Percentiles rank a stretch among this genome's conserved stretches.
These are phyloP conservation scores for Ceuthmochares aereus DNA, from an alignment of 2,113 vertebrate species.

Conservation along the genomic window DNA sequence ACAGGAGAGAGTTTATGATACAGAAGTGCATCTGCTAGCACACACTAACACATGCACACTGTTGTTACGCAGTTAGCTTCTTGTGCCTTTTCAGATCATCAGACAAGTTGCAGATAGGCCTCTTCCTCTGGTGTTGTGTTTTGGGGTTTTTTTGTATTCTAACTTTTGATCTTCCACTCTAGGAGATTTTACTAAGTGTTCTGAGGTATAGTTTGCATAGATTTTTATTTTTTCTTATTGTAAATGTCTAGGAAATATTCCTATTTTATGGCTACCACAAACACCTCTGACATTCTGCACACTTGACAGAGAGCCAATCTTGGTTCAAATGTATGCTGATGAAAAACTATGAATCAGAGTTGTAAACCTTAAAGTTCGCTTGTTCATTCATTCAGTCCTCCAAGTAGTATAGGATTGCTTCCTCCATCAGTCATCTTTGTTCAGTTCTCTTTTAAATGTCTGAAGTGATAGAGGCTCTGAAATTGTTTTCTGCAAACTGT, in stretches of 20 bases:
- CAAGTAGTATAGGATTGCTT: neutral
- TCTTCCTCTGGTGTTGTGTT: neutral
- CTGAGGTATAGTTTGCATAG: neutral
- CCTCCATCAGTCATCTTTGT: neutral
- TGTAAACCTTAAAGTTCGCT: neutral
- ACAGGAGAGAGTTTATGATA: neutral
- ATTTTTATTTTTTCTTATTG: neutral
- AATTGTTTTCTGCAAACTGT: neutral
- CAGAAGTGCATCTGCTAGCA: neutral
- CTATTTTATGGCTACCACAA: neutral
- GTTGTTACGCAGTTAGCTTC: neutral
- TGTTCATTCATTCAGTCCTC: neutral
- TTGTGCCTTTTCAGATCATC: neutral
- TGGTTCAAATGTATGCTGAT: neutral
- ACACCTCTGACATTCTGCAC: neutral
- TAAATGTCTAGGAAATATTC: neutral
- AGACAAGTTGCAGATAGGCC: neutral
- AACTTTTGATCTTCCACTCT: neutral
- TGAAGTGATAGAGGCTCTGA: neutral
- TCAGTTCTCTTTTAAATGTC: neutral
- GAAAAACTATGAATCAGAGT: neutral
- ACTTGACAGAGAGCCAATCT: neutral
- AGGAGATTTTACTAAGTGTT: neutral
- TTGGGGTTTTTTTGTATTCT: accelerated
- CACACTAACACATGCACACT: neutral